Evolutionary conservation across 2,888 invertebrate genomes (phyloP).

Genomic region (Drepana falcataria): DNA sequence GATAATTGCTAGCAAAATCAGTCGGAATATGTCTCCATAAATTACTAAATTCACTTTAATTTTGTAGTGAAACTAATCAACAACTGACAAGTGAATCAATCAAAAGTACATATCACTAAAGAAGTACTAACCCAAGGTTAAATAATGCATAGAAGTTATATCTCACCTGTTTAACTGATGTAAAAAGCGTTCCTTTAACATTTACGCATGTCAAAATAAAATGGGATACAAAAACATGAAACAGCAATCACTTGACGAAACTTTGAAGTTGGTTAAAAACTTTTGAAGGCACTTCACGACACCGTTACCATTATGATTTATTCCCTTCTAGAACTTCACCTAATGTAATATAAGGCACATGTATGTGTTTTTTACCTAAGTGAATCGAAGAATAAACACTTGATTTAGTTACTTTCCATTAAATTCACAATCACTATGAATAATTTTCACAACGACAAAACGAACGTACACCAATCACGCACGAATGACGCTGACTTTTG

Average conservation of each 20-base stretch:
- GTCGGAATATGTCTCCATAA: too few relatives aligned
- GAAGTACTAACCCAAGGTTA: too few relatives aligned
- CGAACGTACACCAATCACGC: background rate
- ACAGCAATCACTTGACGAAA: constrained; percentile 21
- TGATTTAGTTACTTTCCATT: background rate
- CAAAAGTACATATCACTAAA: too few relatives aligned
- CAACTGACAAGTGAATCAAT: too few relatives aligned
- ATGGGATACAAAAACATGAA: background rate
- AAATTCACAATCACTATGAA: background rate
- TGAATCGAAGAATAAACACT: background rate
- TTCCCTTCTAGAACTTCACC: constrained; percentile 31
- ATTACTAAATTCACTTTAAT: too few relatives aligned
- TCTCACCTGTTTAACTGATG: background rate
- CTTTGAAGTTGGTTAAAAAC: constrained; percentile 52
- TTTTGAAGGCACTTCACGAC: constrained; percentile 49
- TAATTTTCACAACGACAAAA: constrained; percentile 5
- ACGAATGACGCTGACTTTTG: background rate
- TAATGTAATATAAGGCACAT: constrained; percentile 10
- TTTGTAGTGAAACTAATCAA: too few relatives aligned
- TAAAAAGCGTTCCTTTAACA: background rate
- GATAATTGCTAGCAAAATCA: too few relatives aligned
- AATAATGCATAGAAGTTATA: too few relatives aligned
- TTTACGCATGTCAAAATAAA: constrained; percentile 1
- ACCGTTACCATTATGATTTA: constrained; percentile 12
- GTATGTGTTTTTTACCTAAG: background rate